Conservation (phyloP, 2,797 vertebrate species). For the Anabas testudineus region DNA sequence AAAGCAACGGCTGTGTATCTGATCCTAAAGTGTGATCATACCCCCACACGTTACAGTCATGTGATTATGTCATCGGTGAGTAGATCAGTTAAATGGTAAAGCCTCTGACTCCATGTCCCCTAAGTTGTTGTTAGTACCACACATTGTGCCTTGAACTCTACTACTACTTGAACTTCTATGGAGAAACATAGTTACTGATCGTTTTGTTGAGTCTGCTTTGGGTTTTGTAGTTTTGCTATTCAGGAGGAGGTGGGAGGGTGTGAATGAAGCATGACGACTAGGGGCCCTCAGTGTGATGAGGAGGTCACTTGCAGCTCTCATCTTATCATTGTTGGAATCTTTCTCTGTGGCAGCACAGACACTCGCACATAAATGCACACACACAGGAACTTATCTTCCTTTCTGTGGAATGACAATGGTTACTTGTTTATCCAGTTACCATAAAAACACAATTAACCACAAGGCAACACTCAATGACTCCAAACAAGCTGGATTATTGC, state of each 20-base stretch:
- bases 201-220: neutral
- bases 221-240: neutral
- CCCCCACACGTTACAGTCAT: neutral
- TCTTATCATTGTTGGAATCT: constrained; percentile 35
- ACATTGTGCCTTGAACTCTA: neutral
- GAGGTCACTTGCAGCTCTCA: constrained; percentile 15
- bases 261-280: constrained; percentile 16
- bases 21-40: constrained; percentile 14
- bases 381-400: constrained; percentile 43
- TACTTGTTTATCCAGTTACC: constrained; percentile 70
- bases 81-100: constrained; percentile 4
- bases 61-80: constrained; percentile 2
- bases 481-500: constrained; percentile 81
- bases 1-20: constrained; percentile 15
- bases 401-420: constrained; percentile 51
- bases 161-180: neutral
- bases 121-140: neutral
- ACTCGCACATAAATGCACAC: neutral
- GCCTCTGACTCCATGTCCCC: neutral
- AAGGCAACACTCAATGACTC: constrained; percentile 75
- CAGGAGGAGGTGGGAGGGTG: neutral
- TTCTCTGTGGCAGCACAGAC: neutral
- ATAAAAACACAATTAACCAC: constrained; percentile 74
- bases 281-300: constrained; percentile 13
- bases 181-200: neutral